Percentiles rank a stretch among this genome's conserved stretches.
These are phyloP conservation scores for Pipistrellus pygmaeus DNA, from an alignment of 2,797 vertebrate genomes.

Conservation along the genomic window DNA sequence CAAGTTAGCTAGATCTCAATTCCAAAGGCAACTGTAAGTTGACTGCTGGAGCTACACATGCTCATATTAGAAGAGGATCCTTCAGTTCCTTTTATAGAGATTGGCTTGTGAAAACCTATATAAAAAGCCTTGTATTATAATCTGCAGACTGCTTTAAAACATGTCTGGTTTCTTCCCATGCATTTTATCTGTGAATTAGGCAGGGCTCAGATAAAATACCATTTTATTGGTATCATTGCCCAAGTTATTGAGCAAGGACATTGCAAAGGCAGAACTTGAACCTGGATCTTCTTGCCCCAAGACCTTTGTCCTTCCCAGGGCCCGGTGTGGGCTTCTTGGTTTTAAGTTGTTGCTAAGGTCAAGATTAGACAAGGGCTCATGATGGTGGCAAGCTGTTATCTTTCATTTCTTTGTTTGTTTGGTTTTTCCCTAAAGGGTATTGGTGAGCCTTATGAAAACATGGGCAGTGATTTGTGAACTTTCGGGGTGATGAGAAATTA, in stretches of 20 bases:
- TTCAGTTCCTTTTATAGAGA: not conserved
- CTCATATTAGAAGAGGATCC: not conserved
- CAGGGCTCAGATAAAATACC: not conserved
- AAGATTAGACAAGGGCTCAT: not conserved
- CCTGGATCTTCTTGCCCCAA: not conserved
- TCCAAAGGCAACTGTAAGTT: not conserved
- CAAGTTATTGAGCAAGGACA: not conserved
- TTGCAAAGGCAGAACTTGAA: not conserved
- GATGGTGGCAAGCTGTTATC: rapidly evolving
- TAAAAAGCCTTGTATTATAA: not conserved
- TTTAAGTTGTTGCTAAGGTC: not conserved
- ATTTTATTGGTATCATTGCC: not conserved
- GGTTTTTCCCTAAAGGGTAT: conserved; percentile 22
- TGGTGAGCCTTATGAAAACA: not conserved
- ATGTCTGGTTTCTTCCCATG: not conserved
- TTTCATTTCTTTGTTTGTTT: not conserved
- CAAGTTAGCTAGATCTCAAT: not conserved
- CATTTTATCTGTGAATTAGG: not conserved
- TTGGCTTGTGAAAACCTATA: not conserved
- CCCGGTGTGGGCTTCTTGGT: rapidly evolving
- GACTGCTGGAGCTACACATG: not conserved
- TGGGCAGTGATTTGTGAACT: not conserved
- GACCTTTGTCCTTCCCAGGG: not conserved
- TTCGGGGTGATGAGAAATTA: not conserved
- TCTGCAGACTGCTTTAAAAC: not conserved